phyloP scores from a whole-genome alignment of 2,888 invertebrate species.

The Pterostichus madidus region DNA sequence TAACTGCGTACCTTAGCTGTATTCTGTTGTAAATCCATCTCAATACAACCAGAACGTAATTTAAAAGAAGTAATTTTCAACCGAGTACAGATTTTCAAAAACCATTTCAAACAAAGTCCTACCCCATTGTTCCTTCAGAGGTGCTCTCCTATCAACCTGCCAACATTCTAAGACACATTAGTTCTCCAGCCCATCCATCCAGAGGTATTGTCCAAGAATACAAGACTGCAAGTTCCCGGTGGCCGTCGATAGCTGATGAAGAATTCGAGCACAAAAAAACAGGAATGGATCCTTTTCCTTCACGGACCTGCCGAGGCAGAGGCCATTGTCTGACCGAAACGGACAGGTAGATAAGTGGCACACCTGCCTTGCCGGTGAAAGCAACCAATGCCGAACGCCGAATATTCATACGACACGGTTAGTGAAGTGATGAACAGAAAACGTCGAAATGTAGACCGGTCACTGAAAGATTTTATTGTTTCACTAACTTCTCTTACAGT shows the following conservation, averaged over 20 bases:
- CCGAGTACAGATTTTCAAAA: not conserved
- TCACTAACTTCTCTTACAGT: not conserved
- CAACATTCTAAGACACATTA: slow-evolving; percentile 17
- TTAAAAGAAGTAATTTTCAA: not conserved
- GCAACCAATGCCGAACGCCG: slow-evolving; percentile 9
- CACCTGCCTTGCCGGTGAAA: slow-evolving; percentile 41
- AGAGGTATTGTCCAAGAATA: slow-evolving; percentile 1
- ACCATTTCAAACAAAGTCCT: not conserved
- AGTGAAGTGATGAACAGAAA: not conserved
- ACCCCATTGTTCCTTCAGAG: not conserved
- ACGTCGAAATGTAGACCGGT: not conserved
- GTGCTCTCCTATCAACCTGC: slow-evolving; percentile 13
- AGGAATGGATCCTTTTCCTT: not conserved
- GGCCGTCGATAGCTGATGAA: slow-evolving; percentile 3
- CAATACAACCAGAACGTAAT: not conserved
- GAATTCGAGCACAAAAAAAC: slow-evolving; percentile 22
- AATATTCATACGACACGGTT: slow-evolving; percentile 50
- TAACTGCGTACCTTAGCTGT: no score
- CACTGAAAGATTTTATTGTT: not conserved
- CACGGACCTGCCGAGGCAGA: not conserved
- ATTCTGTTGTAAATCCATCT: no score
- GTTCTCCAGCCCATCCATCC: slow-evolving; percentile 3
- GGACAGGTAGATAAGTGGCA: slow-evolving; percentile 51
- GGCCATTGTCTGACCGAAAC: slow-evolving; percentile 20
- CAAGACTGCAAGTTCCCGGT: not conserved